Base-by-base conservation (phyloP, 2,113 vertebrate species). In the Sceloporus undulatus region DNA sequence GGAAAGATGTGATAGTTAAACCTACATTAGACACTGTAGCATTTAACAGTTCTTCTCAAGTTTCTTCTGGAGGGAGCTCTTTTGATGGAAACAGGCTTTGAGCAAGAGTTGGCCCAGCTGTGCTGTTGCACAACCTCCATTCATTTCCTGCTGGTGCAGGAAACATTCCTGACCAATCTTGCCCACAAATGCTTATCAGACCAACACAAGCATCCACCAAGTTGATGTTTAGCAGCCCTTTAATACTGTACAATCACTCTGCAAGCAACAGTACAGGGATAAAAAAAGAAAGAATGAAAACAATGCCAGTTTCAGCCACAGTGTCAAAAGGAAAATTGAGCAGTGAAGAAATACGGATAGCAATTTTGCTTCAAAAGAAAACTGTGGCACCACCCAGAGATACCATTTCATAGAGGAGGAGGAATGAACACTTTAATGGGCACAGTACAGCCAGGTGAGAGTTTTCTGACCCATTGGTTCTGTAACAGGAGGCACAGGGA, bases 281-380 rank as follows among this genome's bases (percentile, higher is more conserved):
- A 56, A 59, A 62, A 62, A 34, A 74, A 34, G 71, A 34, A 71
- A 3, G 10, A n/a, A 74, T 10, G 11, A 34, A 74, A 74, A 74
- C 71, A 34, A 80, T 62, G 16, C 34, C 59, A 4, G 27, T 80
- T 80, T 21, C 56, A 59, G 29, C 6, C 13, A 7, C 52, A 79
- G 59, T 14, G 38, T 80, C 71, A 74, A 10, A 16, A 18, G n/a
- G 56, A 62, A 80, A n/a, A 80, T 38, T 62, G 56, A 62, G n/a
- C n/a, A 80, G n/a, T n/a, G 59, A 80, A 62, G 59, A 80, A 14
- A 62, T 1, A n/a, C 19, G 62, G 19, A 62, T 62, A 62, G n/a
- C 56, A 80, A 38, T 80, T 80, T 80, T 80, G 56, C 79, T 62
- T 13, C 14, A 80, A 80, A 80, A 38, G n/a, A 80, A 34, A 21